Evolutionary conservation across 2,113 vertebrate genomes (phyloP), one percentile per base, ranked within the genome.

Genomic region (Tragelaphus buxtoni): DNA sequence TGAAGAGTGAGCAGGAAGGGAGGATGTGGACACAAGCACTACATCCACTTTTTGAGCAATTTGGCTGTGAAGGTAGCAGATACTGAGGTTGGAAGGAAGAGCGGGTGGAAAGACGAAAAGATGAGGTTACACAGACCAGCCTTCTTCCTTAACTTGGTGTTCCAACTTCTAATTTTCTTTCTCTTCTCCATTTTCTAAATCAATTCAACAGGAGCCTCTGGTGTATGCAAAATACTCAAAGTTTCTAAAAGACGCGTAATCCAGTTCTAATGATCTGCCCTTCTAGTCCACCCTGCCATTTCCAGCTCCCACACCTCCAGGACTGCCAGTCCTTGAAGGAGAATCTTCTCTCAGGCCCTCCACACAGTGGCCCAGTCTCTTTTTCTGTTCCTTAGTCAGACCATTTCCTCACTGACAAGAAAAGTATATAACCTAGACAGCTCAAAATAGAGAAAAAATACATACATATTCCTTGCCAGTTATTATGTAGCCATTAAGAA

Each of bases 81-180:
- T 72, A 22, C 39, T 28, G 16, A 5, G 3, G 39, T 24, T 72
- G 47, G 32, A 55, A 83, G 74, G 35, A n/a, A 90, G 80, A 24
- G 20, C 0, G 0, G 16, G 4, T 39, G 8, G 9, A 53, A 22
- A 32, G 3, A 39, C 0, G 14, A 39, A 80, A 6, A 32, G 32
- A 9, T 4, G 16, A 32, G 7, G 42, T 13, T 24, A 7, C 22
- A 45, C 0, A 55, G 30, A 49, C 22, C 22, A 9, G 42, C 22
- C 16, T 55, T 39, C 30, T 77, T 51, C n/a, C 9, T 28, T 82
- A 11, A 11, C 24, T 10, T 81, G 30, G 8, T 8, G 1, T 76
- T 51, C 28, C 12, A 12, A 7, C 16, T 16, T 86, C 87, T 88
- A 28, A 42, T 56, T 89, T 74, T 63, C 45, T 88, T 13, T 83